Percentiles rank a stretch among this genome's conserved stretches.
Conservation (phyloP, 2,113 vertebrate species). For the Ptilorrhoa leucosticta region DNA sequence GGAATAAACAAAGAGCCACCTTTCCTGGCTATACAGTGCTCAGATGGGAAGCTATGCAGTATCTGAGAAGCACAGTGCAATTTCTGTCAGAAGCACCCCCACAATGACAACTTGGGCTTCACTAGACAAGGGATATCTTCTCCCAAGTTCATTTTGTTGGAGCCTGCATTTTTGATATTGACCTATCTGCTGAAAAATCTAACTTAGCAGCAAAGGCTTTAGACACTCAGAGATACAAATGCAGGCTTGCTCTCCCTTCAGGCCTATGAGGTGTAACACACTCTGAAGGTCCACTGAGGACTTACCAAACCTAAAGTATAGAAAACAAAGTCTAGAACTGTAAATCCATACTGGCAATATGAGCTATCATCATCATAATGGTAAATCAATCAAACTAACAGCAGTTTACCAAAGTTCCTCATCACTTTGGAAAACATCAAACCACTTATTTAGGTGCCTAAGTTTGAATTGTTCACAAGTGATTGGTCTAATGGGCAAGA, state of each 20-base stretch:
- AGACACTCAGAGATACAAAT: neutral
- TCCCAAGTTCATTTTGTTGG: neutral
- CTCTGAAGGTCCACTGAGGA: neutral
- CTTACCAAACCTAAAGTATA: neutral
- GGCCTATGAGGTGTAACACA: neutral
- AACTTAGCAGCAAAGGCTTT: neutral
- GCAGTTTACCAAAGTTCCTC: neutral
- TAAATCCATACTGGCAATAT: neutral
- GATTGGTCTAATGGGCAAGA: neutral
- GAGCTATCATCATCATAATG: neutral
- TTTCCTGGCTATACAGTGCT: neutral
- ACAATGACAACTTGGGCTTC: neutral
- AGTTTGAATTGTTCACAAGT: neutral
- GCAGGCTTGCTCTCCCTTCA: neutral
- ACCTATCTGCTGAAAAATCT: neutral
- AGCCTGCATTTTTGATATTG: neutral
- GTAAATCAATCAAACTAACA: neutral
- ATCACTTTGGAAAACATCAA: neutral
- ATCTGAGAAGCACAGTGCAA: neutral
- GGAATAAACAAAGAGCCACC: neutral
- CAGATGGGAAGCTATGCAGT: rapidly evolving
- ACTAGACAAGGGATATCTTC: neutral
- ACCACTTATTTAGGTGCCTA: neutral
- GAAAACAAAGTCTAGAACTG: neutral
- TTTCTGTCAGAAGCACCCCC: neutral